Percentiles rank a stretch among this genome's conserved stretches.
phyloP scores from a whole-genome alignment of 2,797 vertebrate species.

The Oreonectes daqikongensis region DNA sequence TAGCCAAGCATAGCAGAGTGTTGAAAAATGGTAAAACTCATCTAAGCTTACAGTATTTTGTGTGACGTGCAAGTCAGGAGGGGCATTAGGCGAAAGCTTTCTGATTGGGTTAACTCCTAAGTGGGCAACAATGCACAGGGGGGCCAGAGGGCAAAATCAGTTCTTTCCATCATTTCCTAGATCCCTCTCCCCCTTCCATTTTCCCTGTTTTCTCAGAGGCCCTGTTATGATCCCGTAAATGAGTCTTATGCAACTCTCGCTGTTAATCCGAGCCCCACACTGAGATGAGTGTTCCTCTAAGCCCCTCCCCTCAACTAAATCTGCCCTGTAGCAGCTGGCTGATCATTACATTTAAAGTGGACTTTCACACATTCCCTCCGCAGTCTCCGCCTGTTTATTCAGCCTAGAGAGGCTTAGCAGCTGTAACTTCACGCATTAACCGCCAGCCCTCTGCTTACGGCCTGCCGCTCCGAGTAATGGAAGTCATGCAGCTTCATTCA shows the following conservation, averaged over 20 bases:
- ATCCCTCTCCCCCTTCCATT: neutral
- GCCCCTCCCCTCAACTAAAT: conserved; percentile 23
- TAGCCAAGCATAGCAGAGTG: conserved; percentile 28
- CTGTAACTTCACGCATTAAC: conserved; percentile 10
- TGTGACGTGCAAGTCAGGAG: conserved; percentile 33
- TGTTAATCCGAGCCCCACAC: conserved; percentile 26
- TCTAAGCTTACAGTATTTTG: conserved; percentile 33
- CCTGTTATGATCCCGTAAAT: conserved; percentile 38
- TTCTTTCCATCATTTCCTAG: conserved; percentile 1
- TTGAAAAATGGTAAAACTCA: conserved; percentile 26
- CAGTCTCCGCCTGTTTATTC: conserved; percentile 27
- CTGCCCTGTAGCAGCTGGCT: conserved; percentile 6
- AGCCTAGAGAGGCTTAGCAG: conserved; percentile 21
- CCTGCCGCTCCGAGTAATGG: neutral
- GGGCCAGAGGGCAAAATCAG: conserved; percentile 30
- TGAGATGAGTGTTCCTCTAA: conserved; percentile 29
- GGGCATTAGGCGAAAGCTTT: conserved; percentile 29
- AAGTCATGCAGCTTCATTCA: neutral
- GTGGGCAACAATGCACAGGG: conserved; percentile 1
- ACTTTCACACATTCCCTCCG: conserved; percentile 28
- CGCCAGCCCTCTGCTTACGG: neutral
- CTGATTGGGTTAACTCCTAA: conserved; percentile 47
- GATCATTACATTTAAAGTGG: conserved; percentile 25
- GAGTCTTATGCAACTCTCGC: conserved; percentile 44
- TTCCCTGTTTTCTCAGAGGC: conserved; percentile 15